Evolutionary conservation across 2,113 vertebrate species (phyloP), one percentile per base, ranked within the genome.

Genomic region (Astur gentilis): DNA sequence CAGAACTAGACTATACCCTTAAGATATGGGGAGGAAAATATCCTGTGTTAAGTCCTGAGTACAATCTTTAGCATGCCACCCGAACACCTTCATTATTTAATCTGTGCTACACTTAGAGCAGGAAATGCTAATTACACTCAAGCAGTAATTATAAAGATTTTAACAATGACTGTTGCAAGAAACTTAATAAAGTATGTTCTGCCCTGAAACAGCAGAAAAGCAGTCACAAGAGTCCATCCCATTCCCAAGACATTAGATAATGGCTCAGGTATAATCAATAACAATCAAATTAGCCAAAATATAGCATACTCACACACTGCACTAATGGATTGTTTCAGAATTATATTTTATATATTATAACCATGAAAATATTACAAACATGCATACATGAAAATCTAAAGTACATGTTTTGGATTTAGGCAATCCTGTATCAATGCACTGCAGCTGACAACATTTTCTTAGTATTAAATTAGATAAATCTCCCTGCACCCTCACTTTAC

Each of bases 401-500:
- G 32, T 45, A 58, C 3, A 11, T 79, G 29, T 66, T 90, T 54
- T 58, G 32, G 50, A 70, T 83, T 93, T 71, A 83, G 71, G 87
- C 82, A 95, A 83, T 80, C 67, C 34, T 45, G 0, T 65, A 87
- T 60, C 78, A 94, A 87, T 20, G 45, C 22, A 79, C 49, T 72
- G 32, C 71, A 95, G 89, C 62, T 71, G 87, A 95, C 86, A 95
- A 83, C 38, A 87, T 81, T 87, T 91, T 93, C 70, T 95, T 78
- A 84, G 47, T 65, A 86, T 73, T 95, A 90, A 92, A 95, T 89
- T 83, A 93, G 65, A 80, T 73, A 89, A 94, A 87, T 93, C 72
- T 94, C 70, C 58, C 71, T 60, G 45, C 72, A 90, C 29, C 69
- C 32, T 90, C 86, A 95, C 93, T 96, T 97, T 93, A 96, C 92